Percentiles rank a stretch among this genome's conserved stretches.
These are phyloP conservation scores for Lysandra coridon DNA, from an alignment of 2,888 invertebrate genomes.

Conservation along the genomic window DNA sequence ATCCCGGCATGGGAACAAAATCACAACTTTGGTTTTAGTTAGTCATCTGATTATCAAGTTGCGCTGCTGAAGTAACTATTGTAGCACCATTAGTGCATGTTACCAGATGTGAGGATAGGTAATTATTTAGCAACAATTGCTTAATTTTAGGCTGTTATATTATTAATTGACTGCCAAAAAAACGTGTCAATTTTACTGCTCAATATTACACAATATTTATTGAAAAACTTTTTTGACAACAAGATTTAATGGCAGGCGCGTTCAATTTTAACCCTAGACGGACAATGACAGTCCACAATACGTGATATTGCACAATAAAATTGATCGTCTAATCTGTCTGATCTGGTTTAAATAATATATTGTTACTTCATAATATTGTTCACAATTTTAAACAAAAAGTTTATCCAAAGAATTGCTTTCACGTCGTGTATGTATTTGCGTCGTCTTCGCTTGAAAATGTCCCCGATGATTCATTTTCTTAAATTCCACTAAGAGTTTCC, in stretches of 20 bases:
- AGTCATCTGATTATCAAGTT: constrained; percentile 41
- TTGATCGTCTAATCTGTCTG: too few relatives aligned
- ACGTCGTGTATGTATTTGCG: constrained; percentile 11
- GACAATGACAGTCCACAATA: too few relatives aligned
- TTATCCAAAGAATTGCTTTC: constrained; percentile 13
- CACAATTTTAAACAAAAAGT: neutral
- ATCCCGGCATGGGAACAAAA: constrained; percentile 37
- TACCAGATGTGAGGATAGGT: neutral
- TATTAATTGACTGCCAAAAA: too few relatives aligned
- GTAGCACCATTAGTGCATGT: constrained; percentile 38
- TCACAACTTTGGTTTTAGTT: constrained; percentile 42
- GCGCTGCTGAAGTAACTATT: constrained; percentile 33
- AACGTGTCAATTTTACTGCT: too few relatives aligned
- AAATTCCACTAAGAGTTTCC: constrained; percentile 30
- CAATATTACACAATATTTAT: too few relatives aligned
- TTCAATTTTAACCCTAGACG: too few relatives aligned
- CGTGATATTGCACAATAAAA: too few relatives aligned
- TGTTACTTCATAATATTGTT: neutral
- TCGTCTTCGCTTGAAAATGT: constrained; percentile 22
- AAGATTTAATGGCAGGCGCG: too few relatives aligned
- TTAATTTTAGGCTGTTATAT: neutral
- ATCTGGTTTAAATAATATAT: neutral
- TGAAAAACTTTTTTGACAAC: too few relatives aligned
- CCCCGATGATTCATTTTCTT: constrained; percentile 21
- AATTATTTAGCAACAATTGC: neutral